phyloP scores from a whole-genome alignment of 2,888 invertebrate species.

The Ceraclea dissimilis region DNA sequence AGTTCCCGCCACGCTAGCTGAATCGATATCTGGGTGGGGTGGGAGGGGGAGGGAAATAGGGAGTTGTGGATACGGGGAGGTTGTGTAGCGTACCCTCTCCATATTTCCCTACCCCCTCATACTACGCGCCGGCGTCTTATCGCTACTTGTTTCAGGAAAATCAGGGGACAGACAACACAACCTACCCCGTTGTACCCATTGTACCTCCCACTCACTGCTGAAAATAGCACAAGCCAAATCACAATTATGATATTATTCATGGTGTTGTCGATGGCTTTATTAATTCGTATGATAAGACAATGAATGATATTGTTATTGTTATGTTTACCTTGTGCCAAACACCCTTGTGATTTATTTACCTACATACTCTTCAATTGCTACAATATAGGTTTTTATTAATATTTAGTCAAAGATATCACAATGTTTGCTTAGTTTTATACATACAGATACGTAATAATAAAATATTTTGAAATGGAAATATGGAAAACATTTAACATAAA shows the following conservation, averaged over 20 bases:
- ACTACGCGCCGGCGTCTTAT: constrained; percentile 15
- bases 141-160: constrained; percentile 4
- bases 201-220: background rate
- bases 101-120: background rate
- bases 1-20: constrained; percentile 6
- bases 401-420: too few species aligned
- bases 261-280: background rate
- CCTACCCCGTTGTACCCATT: background rate
- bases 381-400: too few species aligned
- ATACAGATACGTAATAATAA: too few species aligned
- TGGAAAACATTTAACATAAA: too few species aligned
- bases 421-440: too few species aligned
- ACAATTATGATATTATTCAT: constrained; percentile 2
- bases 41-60: background rate
- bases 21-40: constrained; percentile 1
- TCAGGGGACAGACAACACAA: constrained; percentile 6
- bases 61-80: constrained; percentile 3
- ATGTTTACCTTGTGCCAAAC: too few species aligned
- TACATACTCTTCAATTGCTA: too few species aligned
- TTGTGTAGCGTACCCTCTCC: background rate
- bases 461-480: too few species aligned
- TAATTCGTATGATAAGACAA: background rate
- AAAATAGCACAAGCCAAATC: background rate
- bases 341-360: too few species aligned
- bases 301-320: too few species aligned